Percentiles rank a stretch among this genome's conserved stretches.
Conservation (phyloP, 2,888 invertebrate genomes). For the Callinectes sapidus region DNA sequence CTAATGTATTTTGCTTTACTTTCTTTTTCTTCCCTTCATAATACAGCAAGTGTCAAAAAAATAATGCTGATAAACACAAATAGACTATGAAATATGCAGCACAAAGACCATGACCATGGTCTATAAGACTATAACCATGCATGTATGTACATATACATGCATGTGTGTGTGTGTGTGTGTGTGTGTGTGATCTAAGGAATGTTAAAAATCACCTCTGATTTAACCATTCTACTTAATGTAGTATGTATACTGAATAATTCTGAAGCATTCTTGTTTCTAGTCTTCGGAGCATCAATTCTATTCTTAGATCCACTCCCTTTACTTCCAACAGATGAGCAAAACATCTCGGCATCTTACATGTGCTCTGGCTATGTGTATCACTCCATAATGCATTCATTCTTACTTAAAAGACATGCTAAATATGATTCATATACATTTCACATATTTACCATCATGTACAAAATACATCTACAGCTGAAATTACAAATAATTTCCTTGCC, state of each 20-base stretch:
- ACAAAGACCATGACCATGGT: neutral
- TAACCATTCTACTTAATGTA: neutral
- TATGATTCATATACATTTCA: neutral
- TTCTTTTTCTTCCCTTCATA: no score
- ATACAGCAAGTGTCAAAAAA: no score
- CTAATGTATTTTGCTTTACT: neutral
- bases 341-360: neutral
- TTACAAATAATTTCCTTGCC: neutral
- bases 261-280: neutral
- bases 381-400: neutral
- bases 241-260: neutral
- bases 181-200: neutral
- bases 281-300: neutral
- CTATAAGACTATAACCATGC: neutral
- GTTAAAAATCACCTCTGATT: neutral
- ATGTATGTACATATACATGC: neutral
- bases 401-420: neutral
- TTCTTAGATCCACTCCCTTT: neutral
- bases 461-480: neutral
- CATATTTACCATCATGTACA: neutral
- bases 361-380: neutral
- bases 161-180: slow-evolving; percentile 22
- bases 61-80: neutral
- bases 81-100: neutral
- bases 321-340: neutral